Evolutionary conservation across 2,797 vertebrate genomes (phyloP), one percentile per base, ranked within the genome.

Genomic region (Apogon talboti): DNA sequence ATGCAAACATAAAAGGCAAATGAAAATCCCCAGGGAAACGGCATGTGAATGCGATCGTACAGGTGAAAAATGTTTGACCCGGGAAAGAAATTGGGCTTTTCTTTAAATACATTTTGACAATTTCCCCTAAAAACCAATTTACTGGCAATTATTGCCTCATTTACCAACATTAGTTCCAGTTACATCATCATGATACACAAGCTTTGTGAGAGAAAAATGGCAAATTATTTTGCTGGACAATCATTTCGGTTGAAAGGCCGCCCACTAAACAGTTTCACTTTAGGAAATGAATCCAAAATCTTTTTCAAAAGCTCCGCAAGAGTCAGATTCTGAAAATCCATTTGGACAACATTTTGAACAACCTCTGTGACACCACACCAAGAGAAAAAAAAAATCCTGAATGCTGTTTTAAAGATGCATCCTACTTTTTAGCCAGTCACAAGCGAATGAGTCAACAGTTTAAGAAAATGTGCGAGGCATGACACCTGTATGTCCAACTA

Each of bases 121-220:
- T 87, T 61, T 74, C 66, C 56, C 76, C 60, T 57, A 70, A 80
- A 87, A 91, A 82, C 12, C 55, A 70, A 89, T 84, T 88, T 86
- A 55, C 81, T 71, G 85, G 81, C 74, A 88, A 87, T 90, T 82
- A 87, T 37, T 74, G 84, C 84, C 87, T 88, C 79, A 76, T 90
- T 89, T 85, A 81, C 61, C 79, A 81, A 85, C 57, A 87, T 85
- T 72, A 53, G 71, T 86, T 90, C 83, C 85, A 85, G 79, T 89
- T 86, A 82, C 78, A 84, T 75, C 69, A 68, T 67, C 63, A 71
- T 3, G 8, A 73, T 28, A 70, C 54, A 79, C 58, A 50, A 74
- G 59, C 62, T 66, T 79, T 62, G 60, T 55, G 54, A 73, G 73
- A 51, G 48, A 68, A 73, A 78, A 61, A 35, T 53, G 18, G 79